Base-by-base conservation (phyloP, 2,888 invertebrate genomes). In the Dasypolia templi region DNA sequence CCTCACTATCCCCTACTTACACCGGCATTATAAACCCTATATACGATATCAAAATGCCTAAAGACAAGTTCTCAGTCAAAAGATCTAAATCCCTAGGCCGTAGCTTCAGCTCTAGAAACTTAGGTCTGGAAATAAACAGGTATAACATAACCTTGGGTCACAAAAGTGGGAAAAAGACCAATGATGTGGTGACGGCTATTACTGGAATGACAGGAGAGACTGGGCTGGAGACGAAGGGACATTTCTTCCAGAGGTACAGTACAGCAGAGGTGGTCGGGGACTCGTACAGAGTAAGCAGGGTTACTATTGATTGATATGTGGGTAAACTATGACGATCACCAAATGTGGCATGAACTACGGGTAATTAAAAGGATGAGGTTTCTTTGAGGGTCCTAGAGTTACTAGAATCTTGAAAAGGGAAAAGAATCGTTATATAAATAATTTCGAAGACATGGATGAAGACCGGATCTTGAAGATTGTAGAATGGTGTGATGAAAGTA, bases 11-110 rank as follows among this genome's bases (percentile, higher is more conserved):
- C 12, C 76, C 89, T 22, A 87, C 39, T 1, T 95, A 92, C 84
- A 95, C 95, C 0, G 96, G 96, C 3, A 93, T 96, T 22, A 93
- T 95, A 53, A 96, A 95, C 85, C 96, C 96, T 0, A 89, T 95
- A 26, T 95, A 95, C 88, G 95, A 95, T 79, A 91, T 94, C 9
- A 96, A 95, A 81, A 89, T 96, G 35, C 94, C 95, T 0, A 91
- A 88, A 83, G 94, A 96, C 86, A 94, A 93, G 77, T 95, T 96
- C 83, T 83, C 83, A 0, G 95, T 95, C 4, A 96, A 96, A 79
- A 82, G 96, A 46, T 94, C 96, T 1, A 95, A 95, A 72, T 95
- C 95, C 0, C 63, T 96, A 42, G 94, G 95, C 0, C 86, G 95
- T 0, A 95, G 92, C 67, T 94, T 94, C 32, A 95, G 92, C 73